Evolutionary conservation across 2,797 vertebrate species (phyloP), one percentile per base, ranked within the genome.

Genomic region (Liparis tanakae): DNA sequence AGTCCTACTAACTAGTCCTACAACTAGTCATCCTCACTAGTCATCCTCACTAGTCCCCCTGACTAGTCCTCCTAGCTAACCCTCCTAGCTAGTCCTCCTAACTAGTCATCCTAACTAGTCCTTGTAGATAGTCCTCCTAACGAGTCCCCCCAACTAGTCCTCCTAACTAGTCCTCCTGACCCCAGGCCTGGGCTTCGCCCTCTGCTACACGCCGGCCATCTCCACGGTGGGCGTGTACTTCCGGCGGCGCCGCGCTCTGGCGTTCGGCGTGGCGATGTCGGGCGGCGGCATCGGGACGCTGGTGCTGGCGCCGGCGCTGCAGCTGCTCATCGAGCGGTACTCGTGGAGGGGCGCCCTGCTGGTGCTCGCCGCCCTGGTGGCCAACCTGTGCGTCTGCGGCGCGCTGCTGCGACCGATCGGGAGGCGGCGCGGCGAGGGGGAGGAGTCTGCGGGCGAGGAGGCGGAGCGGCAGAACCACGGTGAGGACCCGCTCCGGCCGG

Each of bases 251-350:
- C 96, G 95, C 89, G 96, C 97, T 0, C 53, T 99, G 83, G 98
- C 97, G 0, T 99, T 97, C 5, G 98, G 98, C 37, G 91, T 99
- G 3, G 97, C 97, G 81, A 95, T 98, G 96, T 98, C 98, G 0
- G 98, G 98, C 79, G 97, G 96, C 1, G 98, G 97, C 51, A 98
- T 99, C 0, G 98, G 98, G 18, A 99, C 96, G 34, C 98, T 98
- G 50, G 82, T 99, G 73, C 85, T 99, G 87, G 97, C 98, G 4
- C 97, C 98, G 0, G 94, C 94, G 30, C 95, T 98, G 55, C 97
- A 98, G 90, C 88, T 97, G 77, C 94, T 99, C 15, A 98, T 99
- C 0, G 96, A 98, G 77, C 88, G 94, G 62, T 99, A 97, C 92
- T 97, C 97, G 4, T 99, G 98, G 98, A 87, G 93, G 17, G 98